Base-by-base conservation (phyloP, 2,888 invertebrate genomes). In the Caenorhabditis sp. region DNA sequence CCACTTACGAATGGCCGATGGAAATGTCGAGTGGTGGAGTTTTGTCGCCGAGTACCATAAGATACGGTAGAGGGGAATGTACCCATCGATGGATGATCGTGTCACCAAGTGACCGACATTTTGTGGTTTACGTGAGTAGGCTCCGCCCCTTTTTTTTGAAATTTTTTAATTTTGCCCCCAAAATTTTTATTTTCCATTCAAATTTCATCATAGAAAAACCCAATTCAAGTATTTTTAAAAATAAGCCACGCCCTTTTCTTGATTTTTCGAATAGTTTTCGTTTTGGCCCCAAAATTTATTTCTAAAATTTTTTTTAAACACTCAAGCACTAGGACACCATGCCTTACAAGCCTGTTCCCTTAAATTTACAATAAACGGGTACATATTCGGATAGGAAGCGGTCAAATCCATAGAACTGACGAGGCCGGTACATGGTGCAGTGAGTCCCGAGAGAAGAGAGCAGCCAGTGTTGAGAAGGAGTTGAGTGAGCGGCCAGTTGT, bases 11-110 rank as follows among this genome's bases (percentile, higher is more conserved):
- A 22, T 80, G 76, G 76, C 76, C 76, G 32, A 60, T 76, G 67
- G 51, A 35, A n/a, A 32, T 67, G 1, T 74, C 69, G 13, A 58
- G 18, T 40, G 44, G 56, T 5, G 80, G 80, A 26, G 24, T 72
- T 13, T 15, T 80, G 18, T 50, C 80, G 6, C 80, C 80, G 51
- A 53, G 40, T 22, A 74, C 80, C 18, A 9, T 69, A 6, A 35
- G 64, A 60, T 80, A 80, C 40, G 80, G 80, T 44, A 55, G 50
- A 50, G 80, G 80, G 28, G 69, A 69, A 20, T 80, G 80, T 32
- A 64, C 74, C 9, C 80, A 80, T 47, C 24, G 40, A 44, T 80
- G 80, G 80, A 80, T 60, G 0, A 58, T 80, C 13, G 13, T 80
- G 3, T 80, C 80, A 9, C 74, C 74, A 1, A 50, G 64, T 18